Evolutionary conservation across 2,888 invertebrate species (phyloP).

Genomic region (Drosophila trichaetosa): DNA sequence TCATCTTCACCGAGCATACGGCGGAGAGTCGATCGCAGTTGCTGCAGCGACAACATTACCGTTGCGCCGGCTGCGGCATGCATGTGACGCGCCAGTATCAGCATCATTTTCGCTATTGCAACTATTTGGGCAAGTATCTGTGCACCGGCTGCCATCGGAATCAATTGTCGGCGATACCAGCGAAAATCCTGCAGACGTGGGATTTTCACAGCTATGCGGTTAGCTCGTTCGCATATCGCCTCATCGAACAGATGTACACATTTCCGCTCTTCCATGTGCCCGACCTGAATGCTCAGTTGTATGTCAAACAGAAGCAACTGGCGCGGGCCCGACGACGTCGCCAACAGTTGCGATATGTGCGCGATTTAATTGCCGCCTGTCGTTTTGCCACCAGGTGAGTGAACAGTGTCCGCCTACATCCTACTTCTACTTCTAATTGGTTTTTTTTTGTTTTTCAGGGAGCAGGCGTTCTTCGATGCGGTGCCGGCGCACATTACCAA

Average conservation of each 20-base stretch:
- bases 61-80: slow-evolving; percentile 94
- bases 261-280: slow-evolving; percentile 92
- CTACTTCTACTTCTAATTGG: not conserved
- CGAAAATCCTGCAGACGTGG: slow-evolving; percentile 86
- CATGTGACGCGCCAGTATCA: slow-evolving; percentile 90
- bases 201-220: slow-evolving; percentile 90
- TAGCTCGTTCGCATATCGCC: slow-evolving; percentile 91
- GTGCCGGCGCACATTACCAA: slow-evolving; percentile 87
- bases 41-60: slow-evolving; percentile 90
- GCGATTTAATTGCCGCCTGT: slow-evolving; percentile 90
- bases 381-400: slow-evolving; percentile 88
- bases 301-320: slow-evolving; percentile 88
- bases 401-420: not conserved
- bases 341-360: slow-evolving; percentile 89
- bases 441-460: slow-evolving; percentile 58
- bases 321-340: slow-evolving; percentile 88
- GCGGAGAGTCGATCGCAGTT: slow-evolving; percentile 88
- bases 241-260: slow-evolving; percentile 90
- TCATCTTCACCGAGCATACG: slow-evolving; percentile 92
- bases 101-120: slow-evolving; percentile 91
- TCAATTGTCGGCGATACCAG: slow-evolving; percentile 90
- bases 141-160: slow-evolving; percentile 94
- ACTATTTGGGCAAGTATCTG: slow-evolving; percentile 93
- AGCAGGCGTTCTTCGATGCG: slow-evolving; percentile 86
- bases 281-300: slow-evolving; percentile 89